Base-by-base conservation (phyloP, 2,113 vertebrate genomes). In the Lates calcarifer region DNA sequence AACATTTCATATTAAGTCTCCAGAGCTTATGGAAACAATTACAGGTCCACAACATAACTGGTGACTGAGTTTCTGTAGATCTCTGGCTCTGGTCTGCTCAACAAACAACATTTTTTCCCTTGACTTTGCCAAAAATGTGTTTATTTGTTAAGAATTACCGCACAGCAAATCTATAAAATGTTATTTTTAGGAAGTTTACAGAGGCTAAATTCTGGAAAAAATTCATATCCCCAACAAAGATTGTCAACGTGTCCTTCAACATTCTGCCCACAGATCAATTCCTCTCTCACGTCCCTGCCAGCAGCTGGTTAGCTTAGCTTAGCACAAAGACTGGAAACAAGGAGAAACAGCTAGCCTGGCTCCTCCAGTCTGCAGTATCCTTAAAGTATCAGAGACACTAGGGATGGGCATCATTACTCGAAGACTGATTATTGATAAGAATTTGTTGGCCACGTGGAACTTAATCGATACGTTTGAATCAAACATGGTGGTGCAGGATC, bases 1-100 rank as follows among this genome's bases (percentile, higher is more conserved):
- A 81, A 72, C 68, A 57, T 62, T 79, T n/a, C 41, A 74, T 68
- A 60, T 80, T 60, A 41, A 43, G 12, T 57, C 60, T 58, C 62
- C 28, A 58, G 68, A 81, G 75, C 67, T 53, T 49, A 53, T 62
- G 71, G 61, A 75, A 79, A 73, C 37, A 66, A 60, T 28, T 26
- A 62, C 73, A 69, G 31, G 31, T 55, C 39, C 31, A 41, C 53
- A 13, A 61, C 2, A 20, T 35, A 24, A 73, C 37, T 22, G 35
- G 24, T 31, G 24, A 13, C 24, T n/a, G n/a, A n/a, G n/a, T 5
- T 51, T 11, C 20, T 41, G 14, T 29, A 24, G 24, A 37, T 64
- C 5, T 63, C 18, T 57, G 61, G 60, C 37, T 33, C 29, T 39
- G 55, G 18, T 39, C 18, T 26, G 20, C 26, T 55, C 13, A 65